Evolutionary conservation across 2,113 vertebrate genomes (phyloP).

Genomic region (Periophthalmodon schlosseri): DNA sequence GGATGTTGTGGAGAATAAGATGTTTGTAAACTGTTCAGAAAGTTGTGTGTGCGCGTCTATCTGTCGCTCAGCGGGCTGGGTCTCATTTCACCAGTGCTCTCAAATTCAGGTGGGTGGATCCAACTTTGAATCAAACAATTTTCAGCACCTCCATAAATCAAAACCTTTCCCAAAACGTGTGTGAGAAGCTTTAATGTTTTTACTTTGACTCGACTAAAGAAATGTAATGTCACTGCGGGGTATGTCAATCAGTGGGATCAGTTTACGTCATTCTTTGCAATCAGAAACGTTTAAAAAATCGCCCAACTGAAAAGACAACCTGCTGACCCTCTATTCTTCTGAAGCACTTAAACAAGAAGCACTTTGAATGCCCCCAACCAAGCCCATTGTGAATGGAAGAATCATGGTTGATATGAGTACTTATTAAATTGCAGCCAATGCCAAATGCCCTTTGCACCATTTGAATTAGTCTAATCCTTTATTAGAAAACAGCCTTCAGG

Average conservation of each 20-base stretch:
- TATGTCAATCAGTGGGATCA: conserved; percentile 13
- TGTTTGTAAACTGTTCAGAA: conserved; percentile 66
- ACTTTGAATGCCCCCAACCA: conserved; percentile 57
- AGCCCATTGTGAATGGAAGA: conserved; percentile 14
- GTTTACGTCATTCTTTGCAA: conserved; percentile 11
- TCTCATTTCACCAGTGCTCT: conserved; percentile 46
- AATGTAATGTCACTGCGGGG: conserved; percentile 32
- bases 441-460: conserved; percentile 48
- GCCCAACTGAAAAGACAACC: conserved; percentile 3
- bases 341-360: conserved; percentile 61
- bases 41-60: conserved; percentile 44
- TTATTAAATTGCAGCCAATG: conserved; percentile 28
- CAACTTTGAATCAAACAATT: conserved; percentile 10
- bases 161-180: conserved; percentile 11
- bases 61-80: conserved; percentile 23
- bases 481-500: conserved; percentile 20
- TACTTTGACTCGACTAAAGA: conserved; percentile 35
- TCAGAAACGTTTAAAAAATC: conserved; percentile 5
- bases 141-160: conserved; percentile 24
- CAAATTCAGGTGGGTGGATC: conserved; percentile 51
- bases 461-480: conserved; percentile 27
- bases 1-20: conserved; percentile 59
- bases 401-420: conserved; percentile 17
- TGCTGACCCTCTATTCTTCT: conserved; percentile 20
- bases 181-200: conserved; percentile 48